Evolutionary conservation across 1,140 invertebrate species (phyloP), one percentile per base, ranked within the genome.

Genomic region (Luehdorfia chinensis): DNA sequence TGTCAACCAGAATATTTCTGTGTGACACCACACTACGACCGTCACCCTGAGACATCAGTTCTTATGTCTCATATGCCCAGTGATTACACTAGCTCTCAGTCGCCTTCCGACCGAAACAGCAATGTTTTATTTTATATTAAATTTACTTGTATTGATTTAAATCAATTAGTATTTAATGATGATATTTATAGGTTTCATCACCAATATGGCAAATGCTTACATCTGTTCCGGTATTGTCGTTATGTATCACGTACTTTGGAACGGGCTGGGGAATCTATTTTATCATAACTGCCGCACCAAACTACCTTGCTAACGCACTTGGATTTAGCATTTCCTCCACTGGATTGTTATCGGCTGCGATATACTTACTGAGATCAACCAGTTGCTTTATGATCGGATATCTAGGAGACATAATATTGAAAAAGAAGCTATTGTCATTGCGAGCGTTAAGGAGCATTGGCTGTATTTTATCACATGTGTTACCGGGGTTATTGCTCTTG

Each of bases 251-350:
- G 0, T 36, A 34, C 15, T 47, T 47, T 7, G 46, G 32, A 8
- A 48, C 19, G 8, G 34, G 33, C n/a, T 48, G 46, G 46, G 46
- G 32, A 1, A 30, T 37, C 16, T 48, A 16, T 16, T 48, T 48
- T 21, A 33, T 48, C 7, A 48, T 48, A 3, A 37, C 33, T 2
- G 46, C 46, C 6, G 46, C 34, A 12, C 46, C 46, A 7, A 48
- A 13, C 12, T 48, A 48, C 16, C 27, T 48, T n/a, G 46, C 46
- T 12, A 48, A 48, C 14, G 30, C 46, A 11, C 23, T 48, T n/a
- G 33, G 33, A 12, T 48, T 30, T 16, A 27, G 25, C 6, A 48
- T 48, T 13, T 13, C 46, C 15, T 48, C 46, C 9, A 48, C 33
- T 5, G 46, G 46, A 1, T 14, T 37, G 7, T 11, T 48, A 28